Evolutionary conservation across 2,888 invertebrate genomes (phyloP).

Genomic region (Folsomia candida): DNA sequence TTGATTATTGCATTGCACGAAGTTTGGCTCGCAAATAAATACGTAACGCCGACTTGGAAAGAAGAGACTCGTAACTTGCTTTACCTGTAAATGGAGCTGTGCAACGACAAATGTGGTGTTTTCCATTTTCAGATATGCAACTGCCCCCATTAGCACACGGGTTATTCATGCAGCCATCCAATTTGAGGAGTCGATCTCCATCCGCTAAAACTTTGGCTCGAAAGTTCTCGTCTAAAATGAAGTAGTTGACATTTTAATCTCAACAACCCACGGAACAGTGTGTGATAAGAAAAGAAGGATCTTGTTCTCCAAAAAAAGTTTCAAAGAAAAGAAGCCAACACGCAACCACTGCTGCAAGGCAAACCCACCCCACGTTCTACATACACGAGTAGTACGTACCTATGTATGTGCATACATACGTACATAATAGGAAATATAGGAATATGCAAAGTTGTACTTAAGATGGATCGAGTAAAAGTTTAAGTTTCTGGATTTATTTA

Average conservation of each 20-base stretch:
- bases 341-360: background rate
- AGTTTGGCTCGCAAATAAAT: too few relatives aligned
- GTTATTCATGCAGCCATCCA: slow-evolving; percentile 68
- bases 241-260: background rate
- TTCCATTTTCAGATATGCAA: slow-evolving; percentile 61
- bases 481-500: background rate
- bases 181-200: slow-evolving; percentile 37
- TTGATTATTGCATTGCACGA: too few relatives aligned
- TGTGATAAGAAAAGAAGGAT: background rate
- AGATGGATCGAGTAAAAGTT: background rate
- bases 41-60: too few relatives aligned
- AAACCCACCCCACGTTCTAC: too few relatives aligned
- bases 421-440: too few relatives aligned
- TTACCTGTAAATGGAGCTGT: slow-evolving; percentile 70
- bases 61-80: too few relatives aligned
- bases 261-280: background rate
- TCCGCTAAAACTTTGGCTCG: slow-evolving; percentile 62
- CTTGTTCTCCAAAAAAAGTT: background rate
- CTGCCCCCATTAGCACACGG: slow-evolving; percentile 71
- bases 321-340: background rate
- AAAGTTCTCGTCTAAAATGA: slow-evolving; percentile 62
- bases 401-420: too few relatives aligned
- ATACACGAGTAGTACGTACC: too few relatives aligned
- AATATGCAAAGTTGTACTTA: too few relatives aligned
- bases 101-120: slow-evolving; percentile 67